Conservation (phyloP, 2,113 vertebrate genomes). For the Brienomyrus brachyistius region DNA sequence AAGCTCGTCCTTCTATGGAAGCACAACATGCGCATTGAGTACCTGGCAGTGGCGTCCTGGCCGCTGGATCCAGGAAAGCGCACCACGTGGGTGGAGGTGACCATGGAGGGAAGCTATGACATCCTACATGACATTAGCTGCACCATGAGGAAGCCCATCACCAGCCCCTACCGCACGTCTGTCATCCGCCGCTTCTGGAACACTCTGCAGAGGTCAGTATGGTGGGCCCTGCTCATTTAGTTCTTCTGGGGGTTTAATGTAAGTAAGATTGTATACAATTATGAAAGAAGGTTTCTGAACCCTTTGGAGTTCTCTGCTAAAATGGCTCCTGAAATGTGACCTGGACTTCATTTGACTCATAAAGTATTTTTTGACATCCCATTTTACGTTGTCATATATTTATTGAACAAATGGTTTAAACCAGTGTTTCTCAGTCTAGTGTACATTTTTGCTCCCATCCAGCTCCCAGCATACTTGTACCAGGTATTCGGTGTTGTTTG, state of each 20-base stretch:
- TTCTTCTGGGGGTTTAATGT: neutral
- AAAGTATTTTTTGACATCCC: neutral
- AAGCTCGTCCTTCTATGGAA: constrained; percentile 94
- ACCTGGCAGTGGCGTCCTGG: constrained; percentile 82
- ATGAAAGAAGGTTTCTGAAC: neutral
- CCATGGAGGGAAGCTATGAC: constrained; percentile 97
- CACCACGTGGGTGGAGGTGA: constrained; percentile 87
- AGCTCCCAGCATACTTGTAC: too few species aligned
- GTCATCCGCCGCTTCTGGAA: constrained; percentile 98
- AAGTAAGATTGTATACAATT: neutral
- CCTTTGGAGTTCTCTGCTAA: neutral
- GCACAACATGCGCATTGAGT: constrained; percentile 97
- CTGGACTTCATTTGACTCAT: neutral
- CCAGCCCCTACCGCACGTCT: constrained; percentile 87
- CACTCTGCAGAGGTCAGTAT: constrained; percentile 82
- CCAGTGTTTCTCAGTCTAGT: neutral
- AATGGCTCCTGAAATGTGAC: neutral
- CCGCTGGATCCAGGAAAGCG: constrained; percentile 73
- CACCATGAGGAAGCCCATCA: constrained; percentile 91
- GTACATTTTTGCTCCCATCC: neutral
- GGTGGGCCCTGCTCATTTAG: neutral
- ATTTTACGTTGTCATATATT: neutral
- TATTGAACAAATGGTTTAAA: neutral
- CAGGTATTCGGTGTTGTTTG: too few species aligned
- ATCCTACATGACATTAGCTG: constrained; percentile 97